Base-by-base conservation (phyloP, 2,888 invertebrate species). In the Cancer borealis region DNA sequence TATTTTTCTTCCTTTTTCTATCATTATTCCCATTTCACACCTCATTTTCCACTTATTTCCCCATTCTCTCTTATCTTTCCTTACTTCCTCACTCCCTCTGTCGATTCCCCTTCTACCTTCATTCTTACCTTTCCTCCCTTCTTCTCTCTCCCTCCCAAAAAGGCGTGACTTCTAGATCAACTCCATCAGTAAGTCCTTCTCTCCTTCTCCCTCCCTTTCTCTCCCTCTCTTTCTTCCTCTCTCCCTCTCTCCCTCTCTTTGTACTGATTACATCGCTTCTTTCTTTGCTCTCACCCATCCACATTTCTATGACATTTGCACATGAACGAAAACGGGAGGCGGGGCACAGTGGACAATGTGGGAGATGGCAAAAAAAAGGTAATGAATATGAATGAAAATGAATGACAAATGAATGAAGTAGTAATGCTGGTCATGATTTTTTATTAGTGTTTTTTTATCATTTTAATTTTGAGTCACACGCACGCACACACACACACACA, bases 201-300 rank as follows among this genome's bases (percentile, higher is more conserved):
- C 49, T n/a, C 26, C 12, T 5, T 6, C 47, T 47, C n/a, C n/a
- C 88, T 87, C 46, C 3, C 87, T 87, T 30, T 3, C 87, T 87
- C 30, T 30, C 87, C 30, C 87, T 30, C 87, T 87, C 26, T 87
- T 46, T 88, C 46, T 88, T 46, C 10, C 88, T 88, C 46, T 46
- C 88, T 46, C 88, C 17, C 30, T 91, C 91, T 54, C 60, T 73
- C 66, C 17, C 73, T 73, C 90, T 49, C n/a, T 54, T 54, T 30
- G 54, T 4, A 46, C 88, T 88, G 47, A 49, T 54, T 54, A 90
- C 14, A 90, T 90, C 49, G 54, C 89, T 4, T 49, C 79, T 30
- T 79, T 79, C 79, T 79, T 79, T 79, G 30, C 79, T 79, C 79
- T 79, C 79, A 79, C 26, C 12, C 79, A 8, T 12, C 30, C 79